Conservation (phyloP, 2,113 vertebrate genomes). For the Desmodus rotundus region DNA sequence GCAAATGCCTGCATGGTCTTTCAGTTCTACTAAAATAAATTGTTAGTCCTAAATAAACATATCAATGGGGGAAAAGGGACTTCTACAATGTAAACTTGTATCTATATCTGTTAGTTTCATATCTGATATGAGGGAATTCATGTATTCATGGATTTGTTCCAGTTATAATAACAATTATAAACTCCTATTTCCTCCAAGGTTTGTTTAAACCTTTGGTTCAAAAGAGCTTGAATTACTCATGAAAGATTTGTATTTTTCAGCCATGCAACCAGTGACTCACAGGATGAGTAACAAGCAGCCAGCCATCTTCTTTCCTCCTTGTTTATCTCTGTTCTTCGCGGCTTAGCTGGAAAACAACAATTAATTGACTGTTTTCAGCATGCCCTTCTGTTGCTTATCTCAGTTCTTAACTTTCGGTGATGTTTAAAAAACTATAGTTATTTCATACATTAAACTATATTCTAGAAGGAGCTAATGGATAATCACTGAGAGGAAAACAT, state of each 20-base stretch:
- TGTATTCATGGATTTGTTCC: not conserved
- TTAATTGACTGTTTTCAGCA: constrained; percentile 61
- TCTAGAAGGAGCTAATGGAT: not conserved
- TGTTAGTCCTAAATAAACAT: not conserved
- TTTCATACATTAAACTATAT: not conserved
- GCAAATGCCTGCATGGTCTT: not conserved
- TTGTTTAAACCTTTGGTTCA: constrained; percentile 63
- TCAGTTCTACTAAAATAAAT: constrained; percentile 13
- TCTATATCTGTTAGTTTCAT: not conserved
- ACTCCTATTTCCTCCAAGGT: constrained; percentile 49
- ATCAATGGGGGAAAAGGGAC: not conserved
- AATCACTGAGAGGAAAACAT: not conserved
- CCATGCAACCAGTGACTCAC: constrained; percentile 68
- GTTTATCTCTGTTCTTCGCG: constrained; percentile 29
- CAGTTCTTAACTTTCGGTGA: constrained; percentile 28
- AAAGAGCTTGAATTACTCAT: constrained; percentile 60
- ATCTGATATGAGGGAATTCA: constrained; percentile 7
- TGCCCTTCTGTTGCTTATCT: constrained; percentile 55
- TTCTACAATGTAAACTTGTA: not conserved
- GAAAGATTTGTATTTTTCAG: constrained; percentile 63
- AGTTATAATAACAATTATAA: constrained; percentile 45
- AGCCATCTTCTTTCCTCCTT: constrained; percentile 9
- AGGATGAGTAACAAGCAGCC: constrained; percentile 65
- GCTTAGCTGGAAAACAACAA: constrained; percentile 54
- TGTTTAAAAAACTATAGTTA: not conserved